A percentile compares a stretch with the other conserved stretches of the same genome.
phyloP scores from a whole-genome alignment of 2,888 invertebrate genomes.

The Phalera bucephala region DNA sequence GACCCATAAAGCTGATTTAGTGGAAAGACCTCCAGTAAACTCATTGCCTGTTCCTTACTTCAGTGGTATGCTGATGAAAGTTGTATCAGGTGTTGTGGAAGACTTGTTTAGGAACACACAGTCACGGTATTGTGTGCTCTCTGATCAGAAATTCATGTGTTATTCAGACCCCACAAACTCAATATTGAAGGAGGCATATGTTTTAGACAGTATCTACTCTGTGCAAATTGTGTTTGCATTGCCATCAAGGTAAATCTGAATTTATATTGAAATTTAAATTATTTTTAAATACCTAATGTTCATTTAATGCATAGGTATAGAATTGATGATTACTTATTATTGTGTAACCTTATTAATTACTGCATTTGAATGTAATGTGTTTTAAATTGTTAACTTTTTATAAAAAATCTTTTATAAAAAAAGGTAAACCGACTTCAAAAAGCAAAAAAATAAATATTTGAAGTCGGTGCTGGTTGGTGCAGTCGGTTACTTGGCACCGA shows the following conservation, averaged over 20 bases:
- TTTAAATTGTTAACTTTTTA: too few species aligned
- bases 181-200: conserved; percentile 86
- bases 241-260: conserved; percentile 61
- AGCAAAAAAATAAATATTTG: too few species aligned
- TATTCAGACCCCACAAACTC: conserved; percentile 88
- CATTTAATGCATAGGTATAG: too few species aligned
- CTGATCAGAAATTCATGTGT: conserved; percentile 88
- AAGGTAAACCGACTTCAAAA: too few species aligned
- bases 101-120: conserved; percentile 90
- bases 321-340: too few species aligned
- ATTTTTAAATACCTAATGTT: too few species aligned
- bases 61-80: conserved; percentile 84
- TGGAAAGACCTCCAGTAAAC: conserved; percentile 80
- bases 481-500: too few species aligned
- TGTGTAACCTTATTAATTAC: too few species aligned
- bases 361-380: too few species aligned
- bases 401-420: too few species aligned
- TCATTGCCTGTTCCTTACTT: conserved; percentile 75
- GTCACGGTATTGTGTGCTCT: conserved; percentile 87
- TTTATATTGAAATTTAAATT: too few species aligned
- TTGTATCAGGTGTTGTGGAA: conserved; percentile 85
- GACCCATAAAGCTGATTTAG: conserved; percentile 44
- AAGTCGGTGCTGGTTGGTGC: too few species aligned
- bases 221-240: conserved; percentile 85
- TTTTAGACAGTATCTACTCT: conserved; percentile 85